Conservation (phyloP, 2,113 vertebrate species). For the Pomatorhinus ruficollis region DNA sequence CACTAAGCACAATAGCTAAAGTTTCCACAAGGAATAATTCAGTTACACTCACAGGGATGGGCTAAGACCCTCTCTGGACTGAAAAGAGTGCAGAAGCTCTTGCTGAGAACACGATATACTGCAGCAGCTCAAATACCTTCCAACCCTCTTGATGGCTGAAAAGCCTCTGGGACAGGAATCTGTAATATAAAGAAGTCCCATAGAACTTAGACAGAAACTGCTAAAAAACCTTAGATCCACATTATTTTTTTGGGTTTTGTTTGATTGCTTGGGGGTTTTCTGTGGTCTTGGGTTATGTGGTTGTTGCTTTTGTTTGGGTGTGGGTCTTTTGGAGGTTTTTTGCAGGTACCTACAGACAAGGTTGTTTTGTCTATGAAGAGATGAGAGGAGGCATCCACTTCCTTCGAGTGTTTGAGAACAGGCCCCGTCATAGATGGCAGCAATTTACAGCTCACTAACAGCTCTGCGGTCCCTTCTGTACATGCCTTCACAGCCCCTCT, state of each 20-base stretch:
- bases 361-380: not conserved
- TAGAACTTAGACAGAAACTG: not conserved
- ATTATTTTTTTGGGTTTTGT: accelerated
- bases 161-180: not conserved
- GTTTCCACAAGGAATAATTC: not conserved
- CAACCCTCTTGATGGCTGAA: not conserved
- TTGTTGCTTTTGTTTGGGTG: not conserved
- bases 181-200: not conserved
- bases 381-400: not conserved
- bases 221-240: not conserved
- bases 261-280: not conserved
- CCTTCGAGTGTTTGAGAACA: not conserved
- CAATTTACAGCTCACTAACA: not conserved
- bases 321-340: accelerated
- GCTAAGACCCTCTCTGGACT: not conserved
- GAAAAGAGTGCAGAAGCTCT: not conserved
- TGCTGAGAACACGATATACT: not conserved
- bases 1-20: constrained; percentile 10
- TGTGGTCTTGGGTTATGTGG: not conserved
- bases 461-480: not conserved
- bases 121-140: not conserved
- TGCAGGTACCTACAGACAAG: not conserved
- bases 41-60: not conserved
- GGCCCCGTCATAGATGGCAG: not conserved
- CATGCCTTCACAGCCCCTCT: not conserved